Evolutionary conservation across 1,140 invertebrate species (phyloP).

Genomic region (Delia radicum): DNA sequence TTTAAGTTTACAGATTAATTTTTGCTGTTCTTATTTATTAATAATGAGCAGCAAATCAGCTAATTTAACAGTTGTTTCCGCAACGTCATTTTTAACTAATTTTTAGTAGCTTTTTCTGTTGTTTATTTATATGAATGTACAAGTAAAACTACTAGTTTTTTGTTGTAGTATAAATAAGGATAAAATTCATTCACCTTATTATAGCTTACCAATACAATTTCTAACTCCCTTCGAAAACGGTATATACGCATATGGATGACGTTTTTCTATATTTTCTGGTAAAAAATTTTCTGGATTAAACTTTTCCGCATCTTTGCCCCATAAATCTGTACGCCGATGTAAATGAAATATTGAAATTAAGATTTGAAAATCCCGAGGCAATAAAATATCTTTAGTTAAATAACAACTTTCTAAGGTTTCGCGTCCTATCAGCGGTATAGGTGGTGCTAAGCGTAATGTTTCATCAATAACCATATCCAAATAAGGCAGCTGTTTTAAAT

Average conservation of each 20-base stretch:
- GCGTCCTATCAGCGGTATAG: constrained; percentile 31
- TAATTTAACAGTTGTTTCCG: too few species aligned
- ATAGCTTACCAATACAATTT: constrained; percentile 60
- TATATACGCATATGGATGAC: constrained; percentile 57
- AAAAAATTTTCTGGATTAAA: constrained; percentile 65
- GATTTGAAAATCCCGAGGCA: constrained; percentile 28
- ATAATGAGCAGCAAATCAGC: too few species aligned
- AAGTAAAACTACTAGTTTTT: too few species aligned
- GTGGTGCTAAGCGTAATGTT: constrained; percentile 31
- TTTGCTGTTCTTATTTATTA: too few species aligned
- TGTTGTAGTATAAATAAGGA: too few species aligned
- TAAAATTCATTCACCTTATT: background rate
- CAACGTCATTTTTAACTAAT: too few species aligned
- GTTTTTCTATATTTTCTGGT: constrained; percentile 47
- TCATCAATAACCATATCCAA: constrained; percentile 32
- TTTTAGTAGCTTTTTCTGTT: too few species aligned
- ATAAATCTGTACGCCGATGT: constrained; percentile 39
- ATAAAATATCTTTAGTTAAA: background rate
- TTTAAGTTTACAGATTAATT: too few species aligned
- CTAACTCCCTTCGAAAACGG: constrained; percentile 62
- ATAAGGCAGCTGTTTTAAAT: constrained; percentile 30
- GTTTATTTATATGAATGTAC: too few species aligned
- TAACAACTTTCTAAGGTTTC: background rate
- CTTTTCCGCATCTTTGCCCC: constrained; percentile 59
- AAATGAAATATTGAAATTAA: constrained; percentile 32